Evolutionary conservation across 2,113 vertebrate genomes (phyloP), one percentile per base, ranked within the genome.

Genomic region (Anhinga anhinga): DNA sequence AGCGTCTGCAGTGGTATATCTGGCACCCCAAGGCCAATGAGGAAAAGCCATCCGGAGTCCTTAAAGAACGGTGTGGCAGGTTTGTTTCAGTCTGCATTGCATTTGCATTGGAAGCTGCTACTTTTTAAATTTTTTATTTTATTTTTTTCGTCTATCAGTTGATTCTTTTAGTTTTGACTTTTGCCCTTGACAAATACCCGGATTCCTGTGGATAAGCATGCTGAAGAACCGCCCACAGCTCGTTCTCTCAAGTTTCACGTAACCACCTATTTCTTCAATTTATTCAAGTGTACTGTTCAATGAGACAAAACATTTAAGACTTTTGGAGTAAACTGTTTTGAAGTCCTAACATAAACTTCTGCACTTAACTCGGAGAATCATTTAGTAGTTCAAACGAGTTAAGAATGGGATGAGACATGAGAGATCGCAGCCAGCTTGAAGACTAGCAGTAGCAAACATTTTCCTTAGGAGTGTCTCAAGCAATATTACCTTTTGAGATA

Each of bases 91-190:
- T 56, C 15, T 58, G 42, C 7, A 4, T 47, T 70, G 36, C 11
- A 44, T 78, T 82, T 86, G 8, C 18, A 19, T 34, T 62, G 40
- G 8, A 80, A 77, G 15, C 44, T 36, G 17, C 13, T 44, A 3
- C 7, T 44, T 81, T 63, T 29, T 16, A 34, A 34, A 40, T 40
- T 40, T 53, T 30, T 25, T 15, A 7, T 22, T 26, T 21, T 23
- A 22, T 30, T 26, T 21, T 23, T 18, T 30, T 55, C 0, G 10
- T 34, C 49, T 56, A 1, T 44, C 12, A 8, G 17, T 47, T 61
- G 16, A 44, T 81, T 73, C 2, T n/a, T 65, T n/a, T 30, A 1
- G 9, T 71, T 88, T 73, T 86, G 38, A 29, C 22, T 40, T 53
- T 34, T 77, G 26, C 27, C 50, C 5, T 22, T 85, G 50, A 34